These are phyloP conservation scores for Thymallus thymallus DNA, from an alignment of 2,113 vertebrate genomes.

Conservation along the genomic window DNA sequence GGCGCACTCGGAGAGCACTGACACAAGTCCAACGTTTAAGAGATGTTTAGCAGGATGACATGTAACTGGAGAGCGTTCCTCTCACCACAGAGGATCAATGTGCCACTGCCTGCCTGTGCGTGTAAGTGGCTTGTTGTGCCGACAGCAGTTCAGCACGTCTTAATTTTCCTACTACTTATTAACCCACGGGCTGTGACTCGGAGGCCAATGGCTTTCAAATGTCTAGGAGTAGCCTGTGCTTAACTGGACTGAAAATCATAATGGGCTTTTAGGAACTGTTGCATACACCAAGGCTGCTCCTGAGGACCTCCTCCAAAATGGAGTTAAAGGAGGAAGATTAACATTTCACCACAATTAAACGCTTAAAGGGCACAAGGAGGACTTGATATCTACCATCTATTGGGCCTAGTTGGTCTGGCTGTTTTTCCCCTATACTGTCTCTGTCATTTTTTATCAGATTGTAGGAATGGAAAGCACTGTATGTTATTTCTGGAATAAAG, in stretches of 20 bases:
- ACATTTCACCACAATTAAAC: constrained; percentile 15
- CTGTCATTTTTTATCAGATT: constrained; percentile 35
- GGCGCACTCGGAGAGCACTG: constrained; percentile 59
- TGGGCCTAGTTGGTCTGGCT: background rate
- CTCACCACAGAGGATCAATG: constrained; percentile 57
- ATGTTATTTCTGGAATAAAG: constrained; percentile 59
- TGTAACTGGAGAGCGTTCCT: constrained; percentile 44
- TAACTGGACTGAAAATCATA: background rate
- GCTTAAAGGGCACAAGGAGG: constrained; percentile 14
- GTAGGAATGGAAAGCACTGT: constrained; percentile 27
- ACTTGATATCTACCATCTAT: constrained; percentile 17
- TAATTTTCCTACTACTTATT: constrained; percentile 54
- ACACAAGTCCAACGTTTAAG: constrained; percentile 64
- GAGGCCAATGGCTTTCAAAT: constrained; percentile 9
- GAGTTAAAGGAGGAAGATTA: constrained; percentile 9
- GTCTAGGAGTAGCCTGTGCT: background rate
- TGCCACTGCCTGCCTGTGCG: constrained; percentile 33
- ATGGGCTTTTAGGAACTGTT: constrained; percentile 1
- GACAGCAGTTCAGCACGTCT: constrained; percentile 45
- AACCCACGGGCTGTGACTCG: constrained; percentile 31
- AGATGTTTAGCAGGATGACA: constrained; percentile 52
- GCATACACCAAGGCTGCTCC: background rate
- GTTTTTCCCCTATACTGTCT: constrained; percentile 10
- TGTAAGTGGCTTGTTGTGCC: constrained; percentile 47
- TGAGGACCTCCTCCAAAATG: background rate